Base-by-base conservation (phyloP, 1,140 invertebrate species). In the Harpegnathos saltator region DNA sequence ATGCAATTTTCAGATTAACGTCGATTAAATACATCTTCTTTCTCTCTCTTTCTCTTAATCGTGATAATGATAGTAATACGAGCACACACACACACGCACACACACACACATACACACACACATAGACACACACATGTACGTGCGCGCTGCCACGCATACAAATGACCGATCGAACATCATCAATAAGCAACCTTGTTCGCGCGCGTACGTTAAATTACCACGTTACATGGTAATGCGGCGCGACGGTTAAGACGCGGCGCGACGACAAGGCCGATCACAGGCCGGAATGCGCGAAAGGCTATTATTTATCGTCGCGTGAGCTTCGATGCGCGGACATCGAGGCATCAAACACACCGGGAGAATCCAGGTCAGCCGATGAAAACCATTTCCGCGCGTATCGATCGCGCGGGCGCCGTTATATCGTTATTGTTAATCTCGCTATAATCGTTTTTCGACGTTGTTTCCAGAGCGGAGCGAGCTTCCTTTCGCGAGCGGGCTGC, bases 371-470 rank as follows among this genome's bases (percentile, higher is more conserved):
- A 80, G 14, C 75, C 75, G 75, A 71, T 59, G 75, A 71, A 80
- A 80, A 80, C 69, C 78, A 74, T 82, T 82, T 82, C 56, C 69
- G 69, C 69, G 44, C 29, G 26, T 82, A 82, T 82, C 78, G 78
- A 82, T 82, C 78, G 33, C 38, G n/a, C 65, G 24, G 19, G 19
- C 69, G 33, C 69, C 56, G 69, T 74, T 82, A 82, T 82, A 74
- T 74, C 78, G 69, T 82, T 82, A 82, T 74, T 74, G 66, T 82
- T 82, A 82, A 82, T 82, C 78, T 74, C 69, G 69, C 78, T 62
- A 82, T 82, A 82, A 82, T 73, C 68, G 69, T 82, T 74, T 82
- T 82, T 82, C 26, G 69, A 72, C 78, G 58, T 48, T 61, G 69
- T 82, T 82, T 74, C 71, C 78, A 54, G 19, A 72, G 59, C 58